These are phyloP conservation scores for Lepidotrigona ventralis DNA, from an alignment of 1,140 invertebrate species.

Conservation along the genomic window DNA sequence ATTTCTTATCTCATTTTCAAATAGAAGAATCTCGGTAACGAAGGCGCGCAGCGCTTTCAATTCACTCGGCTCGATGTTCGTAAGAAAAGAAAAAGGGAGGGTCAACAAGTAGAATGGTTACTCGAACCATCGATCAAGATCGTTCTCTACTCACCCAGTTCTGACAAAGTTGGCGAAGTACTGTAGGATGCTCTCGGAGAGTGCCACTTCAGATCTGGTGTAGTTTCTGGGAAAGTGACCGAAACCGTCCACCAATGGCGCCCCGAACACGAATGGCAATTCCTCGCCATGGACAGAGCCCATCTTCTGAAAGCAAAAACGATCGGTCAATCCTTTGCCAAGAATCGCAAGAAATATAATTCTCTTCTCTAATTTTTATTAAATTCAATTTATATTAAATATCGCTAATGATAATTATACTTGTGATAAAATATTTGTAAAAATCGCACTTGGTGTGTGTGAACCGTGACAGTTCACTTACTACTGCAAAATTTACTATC, in stretches of 20 bases:
- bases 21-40: background rate
- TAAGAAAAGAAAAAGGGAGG: background rate
- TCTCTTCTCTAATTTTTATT: too few relatives aligned
- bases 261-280: conserved; percentile 93
- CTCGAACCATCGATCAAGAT: conserved; percentile 12
- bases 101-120: too few relatives aligned
- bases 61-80: background rate
- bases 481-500: too few relatives aligned
- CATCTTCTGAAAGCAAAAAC: conserved; percentile 84
- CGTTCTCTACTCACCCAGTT: conserved; percentile 87
- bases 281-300: conserved; percentile 95
- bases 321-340: background rate
- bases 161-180: conserved; percentile 95
- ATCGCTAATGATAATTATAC: too few relatives aligned
- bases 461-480: too few relatives aligned
- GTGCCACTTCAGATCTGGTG: conserved; percentile 88
- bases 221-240: conserved; percentile 90
- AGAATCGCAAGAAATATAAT: too few relatives aligned
- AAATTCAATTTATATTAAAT: too few relatives aligned
- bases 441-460: too few relatives aligned
- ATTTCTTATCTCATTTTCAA: background rate
- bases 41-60: background rate
- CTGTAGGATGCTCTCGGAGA: conserved; percentile 93
- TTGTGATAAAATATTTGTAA: too few relatives aligned
- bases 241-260: conserved; percentile 87